Percentiles rank a stretch among this genome's conserved stretches.
Conservation (phyloP, 2,113 vertebrate genomes). For the Hyperoodon ampullatus region DNA sequence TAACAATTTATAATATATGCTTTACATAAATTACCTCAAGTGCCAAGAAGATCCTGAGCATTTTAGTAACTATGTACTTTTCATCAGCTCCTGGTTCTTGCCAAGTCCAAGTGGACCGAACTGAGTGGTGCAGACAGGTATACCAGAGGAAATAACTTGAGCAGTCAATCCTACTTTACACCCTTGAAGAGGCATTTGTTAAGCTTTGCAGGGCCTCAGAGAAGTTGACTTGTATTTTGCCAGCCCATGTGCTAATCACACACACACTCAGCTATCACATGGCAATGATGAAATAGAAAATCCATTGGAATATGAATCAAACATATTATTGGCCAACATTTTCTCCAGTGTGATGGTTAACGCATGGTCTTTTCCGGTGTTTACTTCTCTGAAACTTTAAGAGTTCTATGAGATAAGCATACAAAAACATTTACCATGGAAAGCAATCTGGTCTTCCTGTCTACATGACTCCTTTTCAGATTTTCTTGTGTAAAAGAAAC, state of each 20-base stretch:
- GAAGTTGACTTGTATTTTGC: background rate
- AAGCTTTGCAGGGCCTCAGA: background rate
- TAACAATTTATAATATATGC: background rate
- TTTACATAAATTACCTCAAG: background rate
- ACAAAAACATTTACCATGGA: conserved; percentile 26
- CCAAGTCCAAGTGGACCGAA: background rate
- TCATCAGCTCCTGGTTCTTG: background rate
- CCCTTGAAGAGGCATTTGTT: background rate
- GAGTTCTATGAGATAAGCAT: background rate
- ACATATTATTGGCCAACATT: background rate
- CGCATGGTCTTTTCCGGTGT: background rate
- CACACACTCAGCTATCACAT: background rate
- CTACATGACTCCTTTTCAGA: conserved; percentile 56
- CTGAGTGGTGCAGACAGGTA: background rate
- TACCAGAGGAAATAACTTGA: background rate
- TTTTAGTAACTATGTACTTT: background rate
- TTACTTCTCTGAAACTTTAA: background rate
- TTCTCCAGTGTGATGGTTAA: background rate
- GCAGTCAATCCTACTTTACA: background rate
- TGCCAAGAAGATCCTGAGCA: background rate
- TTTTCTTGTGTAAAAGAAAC: conserved; percentile 47
- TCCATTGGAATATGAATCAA: background rate
- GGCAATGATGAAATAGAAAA: background rate
- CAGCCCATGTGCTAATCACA: background rate
- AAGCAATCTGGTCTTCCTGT: conserved; percentile 44